Conservation (phyloP, 2,113 vertebrate genomes). For the Nettapus auritus region DNA sequence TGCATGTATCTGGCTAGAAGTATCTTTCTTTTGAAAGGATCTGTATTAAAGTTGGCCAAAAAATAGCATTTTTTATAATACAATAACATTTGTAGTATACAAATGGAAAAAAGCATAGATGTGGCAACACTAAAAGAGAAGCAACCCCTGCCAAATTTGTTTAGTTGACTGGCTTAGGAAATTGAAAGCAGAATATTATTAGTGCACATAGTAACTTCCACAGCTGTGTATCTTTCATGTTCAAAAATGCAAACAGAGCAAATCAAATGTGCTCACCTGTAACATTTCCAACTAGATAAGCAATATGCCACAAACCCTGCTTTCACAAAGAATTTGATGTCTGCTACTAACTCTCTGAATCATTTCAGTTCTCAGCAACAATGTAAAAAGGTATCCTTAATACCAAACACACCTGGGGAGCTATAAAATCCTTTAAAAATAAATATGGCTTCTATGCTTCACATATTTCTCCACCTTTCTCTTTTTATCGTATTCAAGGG, state of each 20-base stretch:
- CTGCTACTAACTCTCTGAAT: neutral
- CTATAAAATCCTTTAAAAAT: neutral
- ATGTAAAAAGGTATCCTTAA: neutral
- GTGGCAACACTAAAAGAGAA: neutral
- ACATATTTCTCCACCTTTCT: neutral
- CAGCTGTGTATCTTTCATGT: neutral
- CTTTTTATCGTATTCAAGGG: accelerated
- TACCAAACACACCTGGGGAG: neutral
- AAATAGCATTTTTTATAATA: no score
- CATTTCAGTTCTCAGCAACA: neutral
- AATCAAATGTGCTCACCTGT: neutral
- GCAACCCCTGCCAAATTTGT: neutral
- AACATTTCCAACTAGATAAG: neutral
- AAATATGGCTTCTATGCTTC: neutral
- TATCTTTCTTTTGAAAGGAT: neutral
- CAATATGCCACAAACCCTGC: neutral
- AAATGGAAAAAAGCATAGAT: neutral
- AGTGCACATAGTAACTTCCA: neutral
- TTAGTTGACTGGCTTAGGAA: neutral
- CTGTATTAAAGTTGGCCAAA: neutral
- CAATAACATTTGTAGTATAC: no score
- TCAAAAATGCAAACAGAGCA: neutral
- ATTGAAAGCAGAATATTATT: neutral
- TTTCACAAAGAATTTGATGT: neutral
- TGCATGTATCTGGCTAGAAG: neutral